Conservation (phyloP, 2,888 invertebrate species). For the Lacanobia wlatinum region DNA sequence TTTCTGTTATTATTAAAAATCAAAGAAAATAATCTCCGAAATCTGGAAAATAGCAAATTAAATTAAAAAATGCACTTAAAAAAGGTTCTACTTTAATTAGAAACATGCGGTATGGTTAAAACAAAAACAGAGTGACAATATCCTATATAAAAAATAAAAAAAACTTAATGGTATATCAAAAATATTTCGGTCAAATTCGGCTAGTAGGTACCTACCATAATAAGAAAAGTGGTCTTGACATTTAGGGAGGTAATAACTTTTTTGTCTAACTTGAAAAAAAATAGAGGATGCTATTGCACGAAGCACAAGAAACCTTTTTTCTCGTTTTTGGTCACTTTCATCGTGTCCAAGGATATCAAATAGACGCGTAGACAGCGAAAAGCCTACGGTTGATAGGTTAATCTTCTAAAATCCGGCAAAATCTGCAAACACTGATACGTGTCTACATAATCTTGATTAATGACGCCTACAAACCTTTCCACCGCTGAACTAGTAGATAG, state of each 20-base stretch:
- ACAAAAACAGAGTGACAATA: neutral
- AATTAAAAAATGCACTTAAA: neutral
- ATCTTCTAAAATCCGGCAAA: constrained; percentile 83
- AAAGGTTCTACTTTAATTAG: neutral
- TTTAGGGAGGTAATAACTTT: too few relatives aligned
- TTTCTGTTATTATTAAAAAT: too few relatives aligned
- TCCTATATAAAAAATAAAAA: neutral
- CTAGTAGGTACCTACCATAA: neutral
- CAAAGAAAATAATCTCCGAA: neutral
- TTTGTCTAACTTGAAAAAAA: too few relatives aligned
- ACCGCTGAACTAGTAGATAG: constrained; percentile 30
- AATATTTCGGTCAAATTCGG: neutral
- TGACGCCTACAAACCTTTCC: constrained; percentile 68
- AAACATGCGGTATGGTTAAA: neutral
- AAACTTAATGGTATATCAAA: neutral
- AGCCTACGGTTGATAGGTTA: constrained; percentile 74
- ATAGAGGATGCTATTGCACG: too few relatives aligned
- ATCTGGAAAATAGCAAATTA: neutral
- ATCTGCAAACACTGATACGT: constrained; percentile 84
- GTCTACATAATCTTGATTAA: constrained; percentile 86
- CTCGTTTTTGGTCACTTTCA: constrained; percentile 34
- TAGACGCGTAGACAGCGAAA: constrained; percentile 69
- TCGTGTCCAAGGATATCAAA: constrained; percentile 73
- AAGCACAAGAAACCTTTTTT: neutral
- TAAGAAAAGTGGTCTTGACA: too few relatives aligned